These are phyloP conservation scores for Trisateles emortualis DNA, from an alignment of 2,888 invertebrate genomes.

Conservation along the genomic window DNA sequence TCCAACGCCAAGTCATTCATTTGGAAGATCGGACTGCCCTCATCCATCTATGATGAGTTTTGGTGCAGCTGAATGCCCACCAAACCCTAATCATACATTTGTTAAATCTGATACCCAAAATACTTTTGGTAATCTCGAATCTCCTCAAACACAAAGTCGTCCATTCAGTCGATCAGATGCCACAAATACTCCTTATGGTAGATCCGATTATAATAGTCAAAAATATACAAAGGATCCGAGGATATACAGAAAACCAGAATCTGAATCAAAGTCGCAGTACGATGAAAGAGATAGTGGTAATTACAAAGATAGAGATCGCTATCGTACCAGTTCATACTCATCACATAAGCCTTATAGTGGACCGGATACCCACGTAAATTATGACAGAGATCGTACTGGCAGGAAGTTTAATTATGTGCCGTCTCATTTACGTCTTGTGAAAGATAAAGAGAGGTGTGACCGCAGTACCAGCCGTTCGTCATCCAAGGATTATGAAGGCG, in stretches of 20 bases:
- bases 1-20: constrained; percentile 57
- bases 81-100: constrained; percentile 48
- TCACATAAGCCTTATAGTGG: constrained; percentile 47
- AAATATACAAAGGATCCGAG: constrained; percentile 67
- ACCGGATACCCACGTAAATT: constrained; percentile 47
- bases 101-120: constrained; percentile 39
- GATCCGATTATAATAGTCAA: constrained; percentile 40
- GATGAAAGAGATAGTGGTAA: constrained; percentile 59
- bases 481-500: constrained; percentile 37
- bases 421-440: constrained; percentile 29
- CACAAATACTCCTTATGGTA: constrained; percentile 44
- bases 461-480: constrained; percentile 17
- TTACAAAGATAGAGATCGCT: constrained; percentile 56
- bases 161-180: constrained; percentile 44
- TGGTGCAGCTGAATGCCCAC: constrained; percentile 47
- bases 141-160: constrained; percentile 34
- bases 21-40: constrained; percentile 48
- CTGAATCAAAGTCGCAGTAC: constrained; percentile 52
- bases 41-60: constrained; percentile 49
- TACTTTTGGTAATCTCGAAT: constrained; percentile 17
- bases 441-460: constrained; percentile 29
- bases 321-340: constrained; percentile 45
- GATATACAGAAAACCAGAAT: constrained; percentile 64
- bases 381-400: constrained; percentile 54
- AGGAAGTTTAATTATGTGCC: constrained; percentile 46